phyloP scores from a whole-genome alignment of 2,888 invertebrate genomes.

The Ptychoptera albimana region DNA sequence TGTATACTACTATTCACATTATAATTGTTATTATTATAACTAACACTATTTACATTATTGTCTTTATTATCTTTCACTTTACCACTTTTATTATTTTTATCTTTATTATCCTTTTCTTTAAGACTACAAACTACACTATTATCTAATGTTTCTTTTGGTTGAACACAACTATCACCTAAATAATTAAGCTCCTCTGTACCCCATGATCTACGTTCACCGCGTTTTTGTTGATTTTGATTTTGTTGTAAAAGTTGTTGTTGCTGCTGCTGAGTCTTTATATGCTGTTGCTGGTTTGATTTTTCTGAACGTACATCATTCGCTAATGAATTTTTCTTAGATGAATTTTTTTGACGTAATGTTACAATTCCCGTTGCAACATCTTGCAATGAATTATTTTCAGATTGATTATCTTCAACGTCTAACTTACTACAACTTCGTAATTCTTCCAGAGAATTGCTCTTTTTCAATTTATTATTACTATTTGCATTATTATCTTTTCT shows the following conservation, averaged over 20 bases:
- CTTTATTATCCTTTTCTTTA: slow-evolving; percentile 11
- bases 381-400: slow-evolving; percentile 16
- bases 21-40: slow-evolving; percentile 6
- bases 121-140: no score
- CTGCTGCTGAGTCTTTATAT: slow-evolving; percentile 4
- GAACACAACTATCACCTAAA: slow-evolving; percentile 20
- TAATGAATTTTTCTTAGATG: slow-evolving; percentile 17
- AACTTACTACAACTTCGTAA: slow-evolving; percentile 54
- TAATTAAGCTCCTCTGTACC: slow-evolving; percentile 45
- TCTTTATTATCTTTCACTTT: slow-evolving; percentile 7
- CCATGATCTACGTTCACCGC: slow-evolving; percentile 44
- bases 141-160: slow-evolving; percentile 5
- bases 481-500: slow-evolving; percentile 2
- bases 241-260: slow-evolving; percentile 6
- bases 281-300: background rate
- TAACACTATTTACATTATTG: slow-evolving; percentile 14
- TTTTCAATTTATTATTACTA: slow-evolving; percentile 32
- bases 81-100: slow-evolving; percentile 11
- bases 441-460: slow-evolving; percentile 68
- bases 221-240: slow-evolving; percentile 10
- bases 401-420: slow-evolving; percentile 47
- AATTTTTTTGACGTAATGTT: slow-evolving; percentile 16
- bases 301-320: slow-evolving; percentile 5
- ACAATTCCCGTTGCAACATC: slow-evolving; percentile 14
- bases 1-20: slow-evolving; percentile 1